A percentile compares a stretch with the other conserved stretches of the same genome.
These are phyloP conservation scores for Scaptomyza polygonia DNA, from an alignment of 2,888 invertebrate genomes.

Conservation along the genomic window DNA sequence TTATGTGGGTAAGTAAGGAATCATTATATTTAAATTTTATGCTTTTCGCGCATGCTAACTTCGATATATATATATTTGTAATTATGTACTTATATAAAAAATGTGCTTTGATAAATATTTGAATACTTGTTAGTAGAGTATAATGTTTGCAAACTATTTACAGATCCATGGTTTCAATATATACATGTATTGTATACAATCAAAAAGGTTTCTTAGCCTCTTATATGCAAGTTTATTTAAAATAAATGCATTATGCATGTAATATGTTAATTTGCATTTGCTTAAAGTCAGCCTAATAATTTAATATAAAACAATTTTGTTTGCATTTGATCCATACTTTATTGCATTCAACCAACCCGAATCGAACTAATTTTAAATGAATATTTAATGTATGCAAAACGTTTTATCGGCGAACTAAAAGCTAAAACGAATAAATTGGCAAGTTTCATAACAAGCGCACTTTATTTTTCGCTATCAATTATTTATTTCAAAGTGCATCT, in stretches of 20 bases:
- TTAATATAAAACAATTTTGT: background rate
- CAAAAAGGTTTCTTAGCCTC: background rate
- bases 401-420: conserved; percentile 57
- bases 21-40: background rate
- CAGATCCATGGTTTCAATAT: too few relatives aligned
- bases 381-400: conserved; percentile 22
- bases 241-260: background rate
- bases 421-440: conserved; percentile 52
- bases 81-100: background rate
- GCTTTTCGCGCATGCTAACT: conserved; percentile 21
- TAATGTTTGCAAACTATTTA: background rate
- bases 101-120: background rate
- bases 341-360: background rate
- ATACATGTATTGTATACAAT: too few relatives aligned
- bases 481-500: background rate
- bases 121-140: background rate
- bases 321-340: background rate
- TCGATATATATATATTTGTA: background rate
- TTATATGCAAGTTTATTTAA: background rate
- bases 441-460: conserved; percentile 45
- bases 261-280: background rate
- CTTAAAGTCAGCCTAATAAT: background rate
- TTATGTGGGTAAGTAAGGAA: background rate
- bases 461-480: background rate
- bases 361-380: conserved; percentile 1